Percentiles rank a stretch among this genome's conserved stretches.
These are phyloP conservation scores for Peromyscus polionotus DNA, from an alignment of 2,113 vertebrate species.

Conservation along the genomic window DNA sequence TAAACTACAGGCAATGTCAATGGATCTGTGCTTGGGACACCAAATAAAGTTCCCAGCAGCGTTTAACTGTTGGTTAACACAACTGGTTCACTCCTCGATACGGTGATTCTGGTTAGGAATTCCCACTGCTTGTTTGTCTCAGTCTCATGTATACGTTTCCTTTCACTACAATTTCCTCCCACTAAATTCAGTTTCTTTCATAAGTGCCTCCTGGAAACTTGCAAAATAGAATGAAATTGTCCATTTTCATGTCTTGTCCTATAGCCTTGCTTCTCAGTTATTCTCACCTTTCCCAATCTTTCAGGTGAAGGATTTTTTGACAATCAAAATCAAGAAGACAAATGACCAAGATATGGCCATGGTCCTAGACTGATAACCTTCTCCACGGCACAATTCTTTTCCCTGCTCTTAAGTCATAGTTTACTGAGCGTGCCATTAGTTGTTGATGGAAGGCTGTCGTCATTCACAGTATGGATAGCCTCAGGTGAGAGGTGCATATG, in stretches of 20 bases:
- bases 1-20: constrained; percentile 67
- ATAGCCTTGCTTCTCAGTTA: neutral
- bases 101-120: constrained; percentile 38
- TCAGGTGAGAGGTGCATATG: neutral
- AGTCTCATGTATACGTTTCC: neutral
- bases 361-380: neutral
- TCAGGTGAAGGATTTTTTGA: constrained; percentile 8
- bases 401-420: neutral
- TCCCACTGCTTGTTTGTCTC: neutral
- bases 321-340: constrained; percentile 6
- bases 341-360: neutral
- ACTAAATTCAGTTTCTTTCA: neutral
- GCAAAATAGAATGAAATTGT: neutral
- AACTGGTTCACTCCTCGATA: constrained; percentile 26
- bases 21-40: neutral
- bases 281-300: neutral
- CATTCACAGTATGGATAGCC: neutral
- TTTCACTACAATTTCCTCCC: neutral
- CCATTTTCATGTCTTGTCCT: neutral
- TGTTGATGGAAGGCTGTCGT: neutral
- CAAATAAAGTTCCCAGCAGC: constrained; percentile 41
- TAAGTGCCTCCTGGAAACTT: constrained; percentile 5
- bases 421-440: neutral
- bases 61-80: neutral
- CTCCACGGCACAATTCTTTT: neutral